Base-by-base conservation (phyloP, 2,113 vertebrate genomes). In the Chaetura pelagica region DNA sequence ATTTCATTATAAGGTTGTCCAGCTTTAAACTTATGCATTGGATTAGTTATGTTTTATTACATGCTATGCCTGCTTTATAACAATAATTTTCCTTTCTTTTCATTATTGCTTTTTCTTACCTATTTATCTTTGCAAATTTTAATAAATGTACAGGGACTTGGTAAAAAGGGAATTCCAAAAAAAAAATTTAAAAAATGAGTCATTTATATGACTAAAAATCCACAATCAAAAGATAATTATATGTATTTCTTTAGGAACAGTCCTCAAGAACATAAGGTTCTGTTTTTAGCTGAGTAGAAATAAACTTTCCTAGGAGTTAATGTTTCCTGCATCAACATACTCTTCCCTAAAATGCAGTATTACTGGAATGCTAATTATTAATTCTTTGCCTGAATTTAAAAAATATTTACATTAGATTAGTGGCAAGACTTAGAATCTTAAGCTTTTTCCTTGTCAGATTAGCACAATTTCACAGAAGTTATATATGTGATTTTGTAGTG, bases 11-110 rank as follows among this genome's bases (percentile, higher is more conserved):
- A 69, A 58, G 10, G 1, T 61, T 88, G 19, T 74, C 49, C 23
- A 75, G 9, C 34, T 76, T 73, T 73, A 23, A 78, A 48, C 20
- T 83, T 91, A 76, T 30, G 10, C 23, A n/a, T 51, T 85, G 21
- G 18, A 44, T 90, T 77, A 48, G 7, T 85, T 76, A 71, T 90
- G 40, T 8, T 63, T 68, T 66, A 51, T 87, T 76, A 4, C 46
- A 40, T n/a, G 35, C 12, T 71, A 6, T 77, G 27, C 6, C 52
- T 89, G 62, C 51, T 93, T 90, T n/a, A 3, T 38, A 69, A 86
- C 76, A 96, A 42, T 74, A 75, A 34, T 40, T 93, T 46, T 44
- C 18, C 32, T 85, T 83, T 81, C 48, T 78, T 64, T 93, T 75
- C 51, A n/a, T 72, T 72, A 21, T 27, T 81, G 4, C 12, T 76